Conservation (phyloP, 2,797 vertebrate species). For the Cuculus canorus region DNA sequence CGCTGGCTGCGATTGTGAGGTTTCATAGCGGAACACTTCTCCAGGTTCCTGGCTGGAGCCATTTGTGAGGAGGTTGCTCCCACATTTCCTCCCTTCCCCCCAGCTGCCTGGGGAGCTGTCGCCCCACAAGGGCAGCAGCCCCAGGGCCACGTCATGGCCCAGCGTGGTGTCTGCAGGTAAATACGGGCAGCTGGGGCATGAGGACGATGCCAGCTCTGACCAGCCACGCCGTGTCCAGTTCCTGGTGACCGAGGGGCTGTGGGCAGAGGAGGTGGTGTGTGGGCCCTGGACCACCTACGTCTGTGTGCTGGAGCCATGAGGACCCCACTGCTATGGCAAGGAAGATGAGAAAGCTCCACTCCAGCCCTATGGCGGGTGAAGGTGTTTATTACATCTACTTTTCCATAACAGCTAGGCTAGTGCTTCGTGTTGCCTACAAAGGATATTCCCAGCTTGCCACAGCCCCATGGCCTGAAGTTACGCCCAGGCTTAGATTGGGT, state of each 20-base stretch:
- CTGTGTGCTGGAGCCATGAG: constrained; percentile 19
- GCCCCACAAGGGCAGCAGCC: accelerated
- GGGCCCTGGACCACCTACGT: constrained; percentile 92
- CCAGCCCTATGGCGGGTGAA: not conserved
- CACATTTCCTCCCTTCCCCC: accelerated
- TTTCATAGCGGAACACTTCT: not conserved
- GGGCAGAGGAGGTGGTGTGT: constrained; percentile 84
- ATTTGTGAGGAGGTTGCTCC: accelerated
- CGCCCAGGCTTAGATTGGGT: too few species aligned
- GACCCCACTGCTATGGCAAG: accelerated
- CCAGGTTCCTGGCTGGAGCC: accelerated
- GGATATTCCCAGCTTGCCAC: accelerated
- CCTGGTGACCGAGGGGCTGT: constrained; percentile 76
- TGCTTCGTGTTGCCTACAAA: not conserved
- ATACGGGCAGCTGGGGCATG: constrained; percentile 92
- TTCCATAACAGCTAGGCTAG: accelerated
- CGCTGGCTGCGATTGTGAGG: accelerated
- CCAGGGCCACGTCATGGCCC: accelerated
- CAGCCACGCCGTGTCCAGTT: constrained; percentile 80
- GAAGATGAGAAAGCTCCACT: not conserved
- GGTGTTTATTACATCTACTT: not conserved
- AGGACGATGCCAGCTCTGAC: constrained; percentile 78
- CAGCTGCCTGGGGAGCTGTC: accelerated
- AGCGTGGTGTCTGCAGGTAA: constrained; percentile 76
- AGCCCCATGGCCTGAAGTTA: too few species aligned